Conservation (phyloP, 2,888 invertebrate species). For the Galeruca laticollis region DNA sequence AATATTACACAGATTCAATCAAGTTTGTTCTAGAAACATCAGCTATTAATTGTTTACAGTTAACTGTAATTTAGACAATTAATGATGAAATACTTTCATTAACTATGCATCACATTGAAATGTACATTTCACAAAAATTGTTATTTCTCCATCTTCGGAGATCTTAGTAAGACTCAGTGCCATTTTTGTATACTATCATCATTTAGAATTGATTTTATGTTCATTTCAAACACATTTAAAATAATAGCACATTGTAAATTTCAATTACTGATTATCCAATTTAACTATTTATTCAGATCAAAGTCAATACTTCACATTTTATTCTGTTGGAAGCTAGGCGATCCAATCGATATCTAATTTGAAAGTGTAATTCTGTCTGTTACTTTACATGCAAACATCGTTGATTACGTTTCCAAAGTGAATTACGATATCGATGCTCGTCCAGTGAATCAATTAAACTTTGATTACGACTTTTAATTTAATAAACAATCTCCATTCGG, state of each 20-base stretch:
- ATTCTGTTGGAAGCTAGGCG: neutral
- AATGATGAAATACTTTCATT: too few species aligned
- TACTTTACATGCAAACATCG: constrained; percentile 25
- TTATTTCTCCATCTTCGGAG: too few species aligned
- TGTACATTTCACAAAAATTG: too few species aligned
- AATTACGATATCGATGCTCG: constrained; percentile 19
- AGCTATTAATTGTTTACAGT: too few species aligned
- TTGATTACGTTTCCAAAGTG: constrained; percentile 13
- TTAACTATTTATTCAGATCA: neutral
- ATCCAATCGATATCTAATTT: constrained; percentile 29
- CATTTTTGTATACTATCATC: too few species aligned
- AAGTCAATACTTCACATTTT: neutral
- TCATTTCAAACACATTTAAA: neutral
- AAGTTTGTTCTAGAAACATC: too few species aligned
- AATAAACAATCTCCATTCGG: neutral
- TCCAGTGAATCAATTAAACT: constrained; percentile 22
- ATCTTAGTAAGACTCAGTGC: too few species aligned
- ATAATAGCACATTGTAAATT: neutral
- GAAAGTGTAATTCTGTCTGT: constrained; percentile 20
- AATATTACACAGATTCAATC: too few species aligned
- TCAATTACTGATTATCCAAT: neutral
- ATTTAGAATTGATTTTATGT: too few species aligned
- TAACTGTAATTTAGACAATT: too few species aligned
- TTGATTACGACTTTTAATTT: neutral
- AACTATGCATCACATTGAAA: too few species aligned